phyloP scores from a whole-genome alignment of 2,113 vertebrate species.

The Camelus bactrianus region DNA sequence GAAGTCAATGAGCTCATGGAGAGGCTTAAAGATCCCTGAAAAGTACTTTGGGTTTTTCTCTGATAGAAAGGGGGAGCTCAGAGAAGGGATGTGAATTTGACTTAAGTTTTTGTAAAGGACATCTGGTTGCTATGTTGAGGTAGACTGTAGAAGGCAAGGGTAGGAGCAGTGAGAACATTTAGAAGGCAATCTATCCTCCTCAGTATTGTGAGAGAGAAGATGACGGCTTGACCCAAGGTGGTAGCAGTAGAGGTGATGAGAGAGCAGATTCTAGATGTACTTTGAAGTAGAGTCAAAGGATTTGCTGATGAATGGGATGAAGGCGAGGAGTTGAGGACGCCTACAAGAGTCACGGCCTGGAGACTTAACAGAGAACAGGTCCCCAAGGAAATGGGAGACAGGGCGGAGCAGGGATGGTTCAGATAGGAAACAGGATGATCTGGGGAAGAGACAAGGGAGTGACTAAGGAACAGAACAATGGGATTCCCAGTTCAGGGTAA shows the following conservation, averaged over 20 bases:
- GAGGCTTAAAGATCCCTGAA: neutral
- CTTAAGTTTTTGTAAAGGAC: constrained; percentile 12
- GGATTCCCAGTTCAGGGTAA: neutral
- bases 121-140: neutral
- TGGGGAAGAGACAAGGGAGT: neutral
- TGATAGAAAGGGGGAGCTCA: constrained; percentile 15
- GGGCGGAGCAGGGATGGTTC: neutral
- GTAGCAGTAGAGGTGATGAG: neutral
- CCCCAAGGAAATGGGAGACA: neutral
- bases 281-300: constrained; percentile 32
- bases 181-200: neutral
- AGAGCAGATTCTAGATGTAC: constrained; percentile 25
- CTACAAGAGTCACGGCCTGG: neutral
- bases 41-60: neutral
- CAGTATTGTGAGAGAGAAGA: neutral
- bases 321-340: neutral
- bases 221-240: neutral
- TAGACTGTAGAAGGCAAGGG: neutral
- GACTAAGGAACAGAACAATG: neutral
- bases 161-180: neutral
- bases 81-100: neutral
- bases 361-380: constrained; percentile 5
- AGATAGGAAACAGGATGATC: neutral
- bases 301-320: neutral
- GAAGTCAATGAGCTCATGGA: neutral